phyloP scores from a whole-genome alignment of 2,113 vertebrate genomes.

The Glaucidium brasilianum region DNA sequence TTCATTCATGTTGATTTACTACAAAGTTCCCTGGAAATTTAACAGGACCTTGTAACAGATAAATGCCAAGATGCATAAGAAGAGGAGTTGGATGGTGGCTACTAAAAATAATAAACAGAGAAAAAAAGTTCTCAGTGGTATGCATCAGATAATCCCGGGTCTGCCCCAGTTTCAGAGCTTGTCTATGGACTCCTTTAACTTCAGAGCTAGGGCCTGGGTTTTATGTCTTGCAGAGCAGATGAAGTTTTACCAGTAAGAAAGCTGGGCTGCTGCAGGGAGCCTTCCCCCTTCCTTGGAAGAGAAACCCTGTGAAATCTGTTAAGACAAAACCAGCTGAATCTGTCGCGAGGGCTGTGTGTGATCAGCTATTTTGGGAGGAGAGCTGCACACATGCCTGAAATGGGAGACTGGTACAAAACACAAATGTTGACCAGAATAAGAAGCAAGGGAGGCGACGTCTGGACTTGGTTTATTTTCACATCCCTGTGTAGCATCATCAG shows the following conservation, averaged over 20 bases:
- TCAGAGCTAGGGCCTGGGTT: rapidly evolving
- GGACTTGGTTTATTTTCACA: neutral
- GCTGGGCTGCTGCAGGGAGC: neutral
- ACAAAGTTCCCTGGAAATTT: neutral
- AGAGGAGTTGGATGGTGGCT: neutral
- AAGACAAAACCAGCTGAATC: neutral
- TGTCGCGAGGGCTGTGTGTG: rapidly evolving
- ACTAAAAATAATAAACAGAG: neutral
- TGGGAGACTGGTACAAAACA: neutral
- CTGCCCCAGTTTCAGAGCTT: neutral
- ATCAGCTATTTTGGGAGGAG: neutral
- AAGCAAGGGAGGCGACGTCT: neutral
- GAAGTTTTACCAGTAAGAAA: neutral
- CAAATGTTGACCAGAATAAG: neutral
- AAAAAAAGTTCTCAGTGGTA: neutral
- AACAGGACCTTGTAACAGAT: rapidly evolving
- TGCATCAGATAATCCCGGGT: neutral
- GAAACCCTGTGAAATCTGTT: neutral
- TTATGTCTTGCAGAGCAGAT: neutral
- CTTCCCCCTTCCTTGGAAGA: neutral
- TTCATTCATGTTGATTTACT: rapidly evolving
- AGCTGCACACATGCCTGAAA: rapidly evolving
- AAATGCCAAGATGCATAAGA: neutral
- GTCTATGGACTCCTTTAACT: neutral
- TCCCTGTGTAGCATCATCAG: neutral